Percentiles rank a stretch among this genome's conserved stretches.
Evolutionary conservation across 92 coral and sea anemone species (phyloP).

Genomic region (Scolanthus callimorphus): DNA sequence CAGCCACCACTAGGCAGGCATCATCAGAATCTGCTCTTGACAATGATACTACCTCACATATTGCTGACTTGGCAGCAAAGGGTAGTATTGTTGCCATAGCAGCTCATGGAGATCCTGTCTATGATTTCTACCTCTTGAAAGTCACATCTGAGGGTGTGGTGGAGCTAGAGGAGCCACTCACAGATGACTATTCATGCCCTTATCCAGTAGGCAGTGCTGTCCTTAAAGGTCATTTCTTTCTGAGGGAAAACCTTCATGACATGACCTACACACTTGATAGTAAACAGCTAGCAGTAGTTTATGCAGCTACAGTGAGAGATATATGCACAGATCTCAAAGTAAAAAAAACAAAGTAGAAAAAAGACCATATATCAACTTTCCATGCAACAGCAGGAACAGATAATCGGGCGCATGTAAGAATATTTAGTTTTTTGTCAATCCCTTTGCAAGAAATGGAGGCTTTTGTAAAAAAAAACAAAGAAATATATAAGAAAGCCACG

Average conservation of each 20-base stretch:
- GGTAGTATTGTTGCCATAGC: conserved; percentile 50
- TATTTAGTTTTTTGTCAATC: too few species aligned
- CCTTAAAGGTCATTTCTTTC: conserved; percentile 44
- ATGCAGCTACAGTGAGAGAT: conserved; percentile 52
- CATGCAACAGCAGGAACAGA: too few species aligned
- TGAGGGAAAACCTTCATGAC: conserved; percentile 49
- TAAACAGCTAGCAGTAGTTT: conserved; percentile 23
- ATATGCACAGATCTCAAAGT: conserved; percentile 25
- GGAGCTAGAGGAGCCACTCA: conserved; percentile 31
- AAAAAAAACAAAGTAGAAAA: conserved; percentile 11
- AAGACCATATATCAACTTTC: too few species aligned
- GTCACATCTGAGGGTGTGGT: conserved; percentile 44
- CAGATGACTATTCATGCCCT: conserved; percentile 24
- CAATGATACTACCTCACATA: conserved; percentile 40
- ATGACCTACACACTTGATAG: conserved; percentile 50
- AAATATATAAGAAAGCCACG: too few species aligned
- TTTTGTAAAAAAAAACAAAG: too few species aligned
- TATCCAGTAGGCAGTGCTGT: conserved; percentile 13
- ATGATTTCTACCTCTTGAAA: too few species aligned
- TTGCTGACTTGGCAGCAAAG: conserved; percentile 39
- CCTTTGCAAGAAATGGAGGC: too few species aligned
- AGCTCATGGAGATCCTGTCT: conserved; percentile 48
- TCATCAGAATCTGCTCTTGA: conserved; percentile 13
- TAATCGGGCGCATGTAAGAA: too few species aligned
- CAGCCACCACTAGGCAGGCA: conserved; percentile 44